Evolutionary conservation across 2,797 vertebrate genomes (phyloP), one percentile per base, ranked within the genome.

Genomic region (Hippocampus kuda): DNA sequence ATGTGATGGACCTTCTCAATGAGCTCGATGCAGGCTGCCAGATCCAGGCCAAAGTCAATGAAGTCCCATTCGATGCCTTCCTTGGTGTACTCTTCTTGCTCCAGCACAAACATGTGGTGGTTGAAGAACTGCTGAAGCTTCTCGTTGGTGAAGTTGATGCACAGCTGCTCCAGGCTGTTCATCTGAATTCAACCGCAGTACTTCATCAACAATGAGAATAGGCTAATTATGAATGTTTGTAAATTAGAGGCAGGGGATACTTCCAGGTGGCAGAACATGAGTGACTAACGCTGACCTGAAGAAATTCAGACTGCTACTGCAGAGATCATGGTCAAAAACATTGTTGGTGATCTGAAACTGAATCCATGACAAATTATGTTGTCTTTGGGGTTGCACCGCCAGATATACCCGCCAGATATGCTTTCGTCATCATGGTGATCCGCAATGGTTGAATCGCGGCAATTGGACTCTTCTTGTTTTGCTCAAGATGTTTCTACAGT

Each of bases 141-240:
- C 64, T 66, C 64, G 24, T 66, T 66, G 64, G 64, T 66, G 64
- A 66, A 66, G 64, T 66, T 66, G 44, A 66, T 66, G 64, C 64
- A 66, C 24, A 66, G 44, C 44, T 66, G 64, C 64, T 66, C 64
- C 64, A 66, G 46, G 27, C 64, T 66, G 44, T 66, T 66, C 64
- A 66, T 66, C 64, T 66, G 24, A 30, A 48, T 34, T 34, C 30
- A 61, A 34, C n/a, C 13, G 49, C n/a, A 56, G 53, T 24, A 56
- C 1, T n/a, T 54, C 10, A 24, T 54, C 10, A 56, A 26, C 11
- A 24, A 9, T 56, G 27, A 34, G 27, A 61, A 38, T 61, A 20
- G 27, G 13, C 8, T 30, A 61, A 9, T 60, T 34, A 2, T 5
- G 16, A 60, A 18, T 38, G 59, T 20, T 61, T 34, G 2, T 27